Percentiles rank a stretch among this genome's conserved stretches.
These are phyloP conservation scores for Eira barbara DNA, from an alignment of 2,113 vertebrate genomes.

Conservation along the genomic window DNA sequence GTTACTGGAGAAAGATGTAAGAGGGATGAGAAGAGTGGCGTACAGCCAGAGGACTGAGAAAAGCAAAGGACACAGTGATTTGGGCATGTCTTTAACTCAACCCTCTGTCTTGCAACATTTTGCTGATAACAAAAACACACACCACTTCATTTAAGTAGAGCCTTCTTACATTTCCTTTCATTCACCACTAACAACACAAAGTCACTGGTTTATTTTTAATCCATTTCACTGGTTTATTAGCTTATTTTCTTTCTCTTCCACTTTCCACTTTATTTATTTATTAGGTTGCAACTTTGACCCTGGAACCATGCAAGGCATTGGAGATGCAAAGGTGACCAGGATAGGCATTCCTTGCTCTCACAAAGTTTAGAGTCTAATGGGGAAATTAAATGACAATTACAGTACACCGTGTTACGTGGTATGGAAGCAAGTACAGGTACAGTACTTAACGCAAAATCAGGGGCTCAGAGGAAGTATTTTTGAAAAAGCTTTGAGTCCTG, in stretches of 20 bases:
- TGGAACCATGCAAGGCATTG: background rate
- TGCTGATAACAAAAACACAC: slow-evolving; percentile 1
- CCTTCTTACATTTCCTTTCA: background rate
- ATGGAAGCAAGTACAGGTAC: background rate
- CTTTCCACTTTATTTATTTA: background rate
- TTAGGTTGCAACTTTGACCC: background rate
- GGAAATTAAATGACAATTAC: background rate
- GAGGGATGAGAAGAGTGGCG: background rate
- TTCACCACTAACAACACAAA: background rate
- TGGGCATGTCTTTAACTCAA: background rate
- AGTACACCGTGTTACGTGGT: background rate
- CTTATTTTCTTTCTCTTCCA: background rate
- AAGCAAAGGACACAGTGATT: background rate
- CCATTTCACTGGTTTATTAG: background rate
- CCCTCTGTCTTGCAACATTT: background rate
- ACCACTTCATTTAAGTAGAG: background rate
- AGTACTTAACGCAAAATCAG: background rate
- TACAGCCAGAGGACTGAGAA: background rate
- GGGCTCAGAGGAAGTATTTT: background rate
- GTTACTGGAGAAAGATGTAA: background rate
- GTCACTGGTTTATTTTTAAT: background rate
- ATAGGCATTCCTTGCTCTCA: background rate
- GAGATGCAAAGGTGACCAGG: background rate
- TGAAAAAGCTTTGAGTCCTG: background rate
- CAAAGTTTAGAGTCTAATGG: background rate